Conservation (phyloP, 2,113 vertebrate genomes). For the Tautogolabrus adspersus region DNA sequence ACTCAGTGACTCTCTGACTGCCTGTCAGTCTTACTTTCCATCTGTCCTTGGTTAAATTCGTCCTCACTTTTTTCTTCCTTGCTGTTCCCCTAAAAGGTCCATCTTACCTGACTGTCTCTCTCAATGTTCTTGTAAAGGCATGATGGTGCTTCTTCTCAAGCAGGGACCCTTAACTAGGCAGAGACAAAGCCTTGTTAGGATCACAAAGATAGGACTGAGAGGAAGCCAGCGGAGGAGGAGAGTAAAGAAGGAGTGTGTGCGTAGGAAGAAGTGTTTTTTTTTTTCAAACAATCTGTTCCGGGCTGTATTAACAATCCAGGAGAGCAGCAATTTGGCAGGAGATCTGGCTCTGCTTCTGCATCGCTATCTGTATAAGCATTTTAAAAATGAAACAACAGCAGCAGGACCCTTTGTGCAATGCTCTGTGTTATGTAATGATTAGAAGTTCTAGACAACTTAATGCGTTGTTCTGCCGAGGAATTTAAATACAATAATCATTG, state of each 20-base stretch:
- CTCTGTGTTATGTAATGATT: background rate
- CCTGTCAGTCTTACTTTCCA: conserved; percentile 33
- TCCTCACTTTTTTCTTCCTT: conserved; percentile 2
- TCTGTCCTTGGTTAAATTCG: conserved; percentile 27
- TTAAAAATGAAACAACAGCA: conserved; percentile 1
- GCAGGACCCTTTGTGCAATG: background rate
- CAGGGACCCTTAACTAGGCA: conserved; percentile 32
- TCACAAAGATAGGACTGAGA: conserved; percentile 17
- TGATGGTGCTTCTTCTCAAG: conserved; percentile 6
- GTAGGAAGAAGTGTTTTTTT: conserved; percentile 5
- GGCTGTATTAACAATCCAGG: conserved; percentile 28
- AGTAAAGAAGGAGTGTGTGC: background rate
- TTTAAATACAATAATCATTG: too few relatives aligned
- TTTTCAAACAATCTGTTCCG: conserved; percentile 9
- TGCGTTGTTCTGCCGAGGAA: background rate
- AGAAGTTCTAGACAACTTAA: background rate
- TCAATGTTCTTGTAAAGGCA: conserved; percentile 9
- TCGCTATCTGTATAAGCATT: conserved; percentile 20
- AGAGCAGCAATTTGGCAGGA: conserved; percentile 17
- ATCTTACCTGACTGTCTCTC: conserved; percentile 10
- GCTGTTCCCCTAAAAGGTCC: conserved; percentile 11
- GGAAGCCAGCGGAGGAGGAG: background rate
- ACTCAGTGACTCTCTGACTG: conserved; percentile 24
- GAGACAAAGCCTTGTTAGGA: conserved; percentile 41
- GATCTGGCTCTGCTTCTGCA: conserved; percentile 9